Conservation (phyloP, 2,113 vertebrate species). For the Psophia crepitans region DNA sequence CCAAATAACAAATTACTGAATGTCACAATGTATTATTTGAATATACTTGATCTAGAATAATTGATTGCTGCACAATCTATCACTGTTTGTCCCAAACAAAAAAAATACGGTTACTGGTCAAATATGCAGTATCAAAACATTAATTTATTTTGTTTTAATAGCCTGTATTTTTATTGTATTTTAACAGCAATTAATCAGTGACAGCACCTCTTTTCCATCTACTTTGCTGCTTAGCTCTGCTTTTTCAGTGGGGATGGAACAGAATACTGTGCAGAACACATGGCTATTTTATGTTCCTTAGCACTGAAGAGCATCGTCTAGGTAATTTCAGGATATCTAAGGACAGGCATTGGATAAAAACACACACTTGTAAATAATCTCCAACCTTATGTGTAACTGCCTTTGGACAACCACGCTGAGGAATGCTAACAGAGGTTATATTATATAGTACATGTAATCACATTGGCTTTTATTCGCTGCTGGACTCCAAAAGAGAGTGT, state of each 20-base stretch:
- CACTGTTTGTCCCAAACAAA: conserved; percentile 60
- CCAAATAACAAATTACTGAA: conserved; percentile 72
- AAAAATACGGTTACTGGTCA: conserved; percentile 56
- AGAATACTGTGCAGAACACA: conserved; percentile 24
- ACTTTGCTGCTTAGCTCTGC: conserved; percentile 34
- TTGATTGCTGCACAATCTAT: conserved; percentile 65
- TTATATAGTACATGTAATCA: neutral
- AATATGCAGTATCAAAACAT: conserved; percentile 61
- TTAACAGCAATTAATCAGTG: conserved; percentile 69
- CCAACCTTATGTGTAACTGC: neutral
- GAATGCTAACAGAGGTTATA: neutral
- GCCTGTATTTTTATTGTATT: conserved; percentile 64
- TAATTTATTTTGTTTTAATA: conserved; percentile 70
- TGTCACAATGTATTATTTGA: conserved; percentile 68
- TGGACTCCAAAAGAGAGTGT: neutral
- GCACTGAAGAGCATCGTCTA: neutral
- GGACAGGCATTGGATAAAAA: neutral
- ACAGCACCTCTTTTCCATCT: conserved; percentile 57
- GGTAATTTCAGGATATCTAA: conserved; percentile 5
- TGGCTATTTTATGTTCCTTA: conserved; percentile 33
- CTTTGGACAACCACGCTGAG: neutral
- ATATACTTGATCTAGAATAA: conserved; percentile 72
- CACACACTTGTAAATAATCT: neutral
- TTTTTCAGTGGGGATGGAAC: conserved; percentile 18
- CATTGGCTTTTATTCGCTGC: neutral